phyloP scores from a whole-genome alignment of 2,797 vertebrate species.

The Xerus rutilus region DNA sequence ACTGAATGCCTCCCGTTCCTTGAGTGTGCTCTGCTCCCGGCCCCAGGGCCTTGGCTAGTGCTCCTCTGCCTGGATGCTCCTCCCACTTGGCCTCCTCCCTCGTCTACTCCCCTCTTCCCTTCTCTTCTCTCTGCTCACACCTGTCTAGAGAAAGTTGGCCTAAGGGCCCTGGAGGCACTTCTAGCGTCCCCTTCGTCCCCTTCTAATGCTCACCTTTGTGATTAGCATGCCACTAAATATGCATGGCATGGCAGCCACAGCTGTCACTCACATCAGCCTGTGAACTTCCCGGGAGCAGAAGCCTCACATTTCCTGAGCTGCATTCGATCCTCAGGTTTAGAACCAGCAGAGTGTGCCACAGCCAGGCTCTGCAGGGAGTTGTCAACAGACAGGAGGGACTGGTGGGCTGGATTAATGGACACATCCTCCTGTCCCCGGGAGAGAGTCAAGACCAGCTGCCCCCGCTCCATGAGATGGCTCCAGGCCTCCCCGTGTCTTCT shows the following conservation, averaged over 20 bases:
- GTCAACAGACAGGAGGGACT: rapidly evolving
- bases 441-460: neutral
- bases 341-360: neutral
- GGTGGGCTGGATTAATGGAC: rapidly evolving
- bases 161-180: no score
- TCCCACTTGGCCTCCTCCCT: neutral
- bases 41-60: neutral
- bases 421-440: rapidly evolving
- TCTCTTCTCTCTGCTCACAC: neutral
- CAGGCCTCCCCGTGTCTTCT: neutral
- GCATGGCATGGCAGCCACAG: neutral
- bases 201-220: neutral
- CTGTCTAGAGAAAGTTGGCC: neutral
- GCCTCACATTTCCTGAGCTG: neutral
- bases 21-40: rapidly evolving
- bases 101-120: neutral
- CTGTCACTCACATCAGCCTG: neutral
- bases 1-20: neutral
- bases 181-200: no score
- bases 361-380: neutral
- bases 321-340: rapidly evolving
- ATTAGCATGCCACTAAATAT: no score
- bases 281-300: neutral
- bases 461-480: rapidly evolving
- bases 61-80: neutral